Evolutionary conservation across 2,113 vertebrate genomes (phyloP), one percentile per base, ranked within the genome.

Genomic region (Philantomba maxwellii): DNA sequence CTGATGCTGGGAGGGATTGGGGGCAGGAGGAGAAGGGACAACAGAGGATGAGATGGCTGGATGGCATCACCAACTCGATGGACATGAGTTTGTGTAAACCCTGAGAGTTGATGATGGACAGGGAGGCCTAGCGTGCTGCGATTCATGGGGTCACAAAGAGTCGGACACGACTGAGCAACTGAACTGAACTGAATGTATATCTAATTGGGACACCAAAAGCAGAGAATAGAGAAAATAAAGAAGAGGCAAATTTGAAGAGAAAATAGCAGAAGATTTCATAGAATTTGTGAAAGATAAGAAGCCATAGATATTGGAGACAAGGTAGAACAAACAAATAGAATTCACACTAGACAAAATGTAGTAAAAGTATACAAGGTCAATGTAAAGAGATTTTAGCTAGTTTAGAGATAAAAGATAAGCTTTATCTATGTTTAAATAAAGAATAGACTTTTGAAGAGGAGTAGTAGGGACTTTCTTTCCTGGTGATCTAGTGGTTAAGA

Each of bases 141-240:
- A 60, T 60, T 60, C 58, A 28, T 6, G 58, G 26, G 26, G 26
- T 28, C 0, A 0, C 58, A 28, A 60, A 28, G 26, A 60, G 12
- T 28, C 2, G 0, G 58, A 60, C 26, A 60, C 1, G 2, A 30
- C 26, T 60, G 12, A 60, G 58, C 0, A 0, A 60, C 13, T 62
- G 13, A 62, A 30, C 28, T 15, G 60, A 62, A 62, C 13, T 30
- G 28, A 62, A 62, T 30, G 4, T 60, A 60, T 60, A 33, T 60
- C 5, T 25, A 70, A 84, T 11, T 7, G 30, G 10, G 19, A 21
- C 3, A 51, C 39, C 57, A 84, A 66, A 43, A 57, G 11, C 16
- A 70, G 26, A 94, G 23, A 55, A 70, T 28, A 70, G 13, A 92
- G 14, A 53, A 89, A 89, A 78, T 88, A 30, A 45, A 93, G 14